Evolutionary conservation across 1,140 invertebrate species (phyloP).

Genomic region (Uloborus diversus): DNA sequence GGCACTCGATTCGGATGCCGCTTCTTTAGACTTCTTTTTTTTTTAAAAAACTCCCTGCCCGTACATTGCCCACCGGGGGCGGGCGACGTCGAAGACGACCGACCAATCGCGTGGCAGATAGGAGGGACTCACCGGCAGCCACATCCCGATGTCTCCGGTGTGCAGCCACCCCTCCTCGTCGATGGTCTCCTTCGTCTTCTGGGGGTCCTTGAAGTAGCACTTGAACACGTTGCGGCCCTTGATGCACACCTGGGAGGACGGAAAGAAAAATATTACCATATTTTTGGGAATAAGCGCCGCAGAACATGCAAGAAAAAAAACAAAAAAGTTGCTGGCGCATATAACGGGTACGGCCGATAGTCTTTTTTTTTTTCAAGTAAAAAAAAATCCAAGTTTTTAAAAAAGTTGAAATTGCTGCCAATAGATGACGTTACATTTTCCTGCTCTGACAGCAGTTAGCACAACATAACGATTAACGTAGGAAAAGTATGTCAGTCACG

Average conservation of each 20-base stretch:
- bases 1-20: too few species aligned
- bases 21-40: too few species aligned
- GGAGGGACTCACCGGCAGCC: constrained; percentile 67
- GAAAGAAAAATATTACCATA: neutral
- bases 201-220: constrained; percentile 90
- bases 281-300: too few species aligned
- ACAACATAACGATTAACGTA: too few species aligned
- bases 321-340: neutral
- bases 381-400: too few species aligned
- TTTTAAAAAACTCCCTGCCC: too few species aligned
- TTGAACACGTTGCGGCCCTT: constrained; percentile 66
- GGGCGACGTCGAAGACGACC: too few species aligned
- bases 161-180: constrained; percentile 95
- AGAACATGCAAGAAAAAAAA: too few species aligned
- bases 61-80: too few species aligned
- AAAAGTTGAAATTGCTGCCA: neutral
- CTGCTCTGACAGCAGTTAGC: too few species aligned
- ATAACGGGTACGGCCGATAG: neutral
- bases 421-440: neutral
- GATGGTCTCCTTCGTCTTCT: constrained; percentile 85
- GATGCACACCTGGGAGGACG: constrained; percentile 75
- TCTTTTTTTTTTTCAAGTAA: neutral
- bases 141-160: constrained; percentile 93
- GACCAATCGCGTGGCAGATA: too few species aligned
- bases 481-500: too few species aligned